Percentiles rank a stretch among this genome's conserved stretches.
Conservation (phyloP, 2,797 vertebrate species). For the Botia almorhae region DNA sequence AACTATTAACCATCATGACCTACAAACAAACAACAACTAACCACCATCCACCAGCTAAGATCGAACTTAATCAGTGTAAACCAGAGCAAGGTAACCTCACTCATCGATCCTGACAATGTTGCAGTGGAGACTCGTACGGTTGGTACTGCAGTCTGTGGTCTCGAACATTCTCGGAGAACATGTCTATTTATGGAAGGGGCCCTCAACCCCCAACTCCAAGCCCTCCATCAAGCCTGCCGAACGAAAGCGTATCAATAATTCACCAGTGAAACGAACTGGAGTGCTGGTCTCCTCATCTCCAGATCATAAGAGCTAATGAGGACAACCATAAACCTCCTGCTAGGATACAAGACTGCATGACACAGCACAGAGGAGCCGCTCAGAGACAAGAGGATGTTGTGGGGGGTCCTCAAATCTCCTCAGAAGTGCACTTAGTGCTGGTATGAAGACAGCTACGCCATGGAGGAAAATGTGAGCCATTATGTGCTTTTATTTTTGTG, state of each 20-base stretch:
- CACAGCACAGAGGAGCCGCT: background rate
- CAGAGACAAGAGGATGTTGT: conserved; percentile 11
- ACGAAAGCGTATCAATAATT: conserved; percentile 79
- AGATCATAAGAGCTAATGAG: conserved; percentile 69
- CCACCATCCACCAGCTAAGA: no score
- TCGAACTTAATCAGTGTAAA: conserved; percentile 2
- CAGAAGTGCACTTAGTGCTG: conserved; percentile 15
- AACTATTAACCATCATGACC: no score
- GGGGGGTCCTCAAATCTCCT: conserved; percentile 17
- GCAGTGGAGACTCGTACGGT: conserved; percentile 14
- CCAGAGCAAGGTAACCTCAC: conserved; percentile 22
- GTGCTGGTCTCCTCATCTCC: conserved; percentile 69
- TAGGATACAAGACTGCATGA: conserved; percentile 52
- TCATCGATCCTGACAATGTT: conserved; percentile 15
- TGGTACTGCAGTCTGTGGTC: conserved; percentile 13
- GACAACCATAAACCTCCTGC: conserved; percentile 65
- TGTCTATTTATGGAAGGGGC: conserved; percentile 36
- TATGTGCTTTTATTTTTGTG: conserved; percentile 15
- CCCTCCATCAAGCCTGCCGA: conserved; percentile 33
- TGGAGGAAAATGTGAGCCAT: background rate
- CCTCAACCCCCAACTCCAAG: background rate
- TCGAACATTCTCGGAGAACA: conserved; percentile 32
- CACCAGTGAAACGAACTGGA: conserved; percentile 73
- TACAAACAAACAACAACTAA: no score
- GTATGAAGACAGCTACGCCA: conserved; percentile 10